Base-by-base conservation (phyloP, 2,888 invertebrate species). In the Limnephilus lunatus region DNA sequence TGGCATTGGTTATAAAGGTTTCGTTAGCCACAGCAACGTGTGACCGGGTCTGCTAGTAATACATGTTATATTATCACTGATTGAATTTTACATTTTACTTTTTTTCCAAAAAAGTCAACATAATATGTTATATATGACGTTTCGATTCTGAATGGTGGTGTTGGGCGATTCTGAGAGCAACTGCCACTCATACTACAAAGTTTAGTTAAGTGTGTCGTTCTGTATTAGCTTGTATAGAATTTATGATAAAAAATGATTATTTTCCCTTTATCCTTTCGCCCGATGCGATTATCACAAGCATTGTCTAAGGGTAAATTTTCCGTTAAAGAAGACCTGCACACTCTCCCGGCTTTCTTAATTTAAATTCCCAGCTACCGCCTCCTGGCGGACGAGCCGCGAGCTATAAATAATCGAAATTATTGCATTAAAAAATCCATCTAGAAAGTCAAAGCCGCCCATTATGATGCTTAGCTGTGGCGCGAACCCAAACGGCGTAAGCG, bases 351-450 rank as follows among this genome's bases (percentile, higher is more conserved):
- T 32, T 53, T 89, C 89, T 91, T 92, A 93, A 93, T 93, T 93
- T 93, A 92, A 93, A 93, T 93, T 92, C 91, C 92, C 94, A 94
- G 94, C 95, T 94, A 93, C 89, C 94, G 93, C 94, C 95, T 95
- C 96, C 86, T 68, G 68, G 68, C 68, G 68, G 68, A 25, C 68
- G 68, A 81, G 91, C 95, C 95, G 95, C 95, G 95, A 96, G 96
- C 95, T 95, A 96, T 96, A 96, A 96, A 96, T 96, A 96, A 96
- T 97, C 96, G 97, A 96, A 97, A 97, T 97, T 97, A 97, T 97
- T 97, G 97, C 97, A 97, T 97, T 97, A 97, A 97, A 97, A 97
- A 97, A 97, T 97, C 97, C 97, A 97, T 97, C 97, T 97, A 96
- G 96, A 96, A 96, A 97, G 97, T 97, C 97, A 97, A 97, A 97